These are phyloP conservation scores for Phortica magna DNA, from an alignment of 2,888 invertebrate species.

Conservation along the genomic window DNA sequence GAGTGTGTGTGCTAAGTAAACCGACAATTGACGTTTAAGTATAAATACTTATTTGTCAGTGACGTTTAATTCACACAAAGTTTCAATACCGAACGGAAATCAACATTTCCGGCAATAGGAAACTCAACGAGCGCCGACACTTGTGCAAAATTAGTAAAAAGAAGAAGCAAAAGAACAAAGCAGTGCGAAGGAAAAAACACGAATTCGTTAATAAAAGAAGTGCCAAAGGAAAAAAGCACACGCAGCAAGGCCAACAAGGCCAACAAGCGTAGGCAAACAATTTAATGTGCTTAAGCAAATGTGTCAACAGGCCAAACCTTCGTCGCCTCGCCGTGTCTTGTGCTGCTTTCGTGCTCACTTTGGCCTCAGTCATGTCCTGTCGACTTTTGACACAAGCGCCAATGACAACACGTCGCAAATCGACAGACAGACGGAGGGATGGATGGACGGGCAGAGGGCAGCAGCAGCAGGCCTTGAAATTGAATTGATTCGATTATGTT, in stretches of 20 bases:
- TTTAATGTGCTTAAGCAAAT: slow-evolving; percentile 72
- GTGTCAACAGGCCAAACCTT: slow-evolving; percentile 70
- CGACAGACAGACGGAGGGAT: background rate
- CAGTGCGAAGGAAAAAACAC: too few relatives aligned
- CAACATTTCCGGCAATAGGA: slow-evolving; percentile 61
- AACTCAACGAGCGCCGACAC: background rate
- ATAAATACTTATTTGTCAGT: background rate
- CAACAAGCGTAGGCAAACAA: slow-evolving; percentile 65
- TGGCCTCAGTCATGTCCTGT: background rate
- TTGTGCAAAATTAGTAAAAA: background rate
- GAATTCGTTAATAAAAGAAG: background rate
- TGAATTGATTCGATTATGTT: slow-evolving; percentile 73
- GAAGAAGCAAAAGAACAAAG: slow-evolving; percentile 7
- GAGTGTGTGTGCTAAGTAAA: background rate
- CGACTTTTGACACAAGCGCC: slow-evolving; percentile 60
- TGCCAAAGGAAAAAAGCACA: slow-evolving; percentile 38
- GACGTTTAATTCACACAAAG: slow-evolving; percentile 1
- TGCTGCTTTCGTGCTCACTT: slow-evolving; percentile 36
- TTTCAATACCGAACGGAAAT: slow-evolving; percentile 55
- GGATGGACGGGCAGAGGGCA: background rate
- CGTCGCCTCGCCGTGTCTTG: background rate
- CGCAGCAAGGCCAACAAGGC: slow-evolving; percentile 56
- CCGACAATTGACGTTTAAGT: background rate
- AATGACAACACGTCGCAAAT: slow-evolving; percentile 43
- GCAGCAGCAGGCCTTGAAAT: slow-evolving; percentile 47